These are phyloP conservation scores for Anoura caudifer DNA, from an alignment of 2,113 vertebrate species.

Conservation along the genomic window DNA sequence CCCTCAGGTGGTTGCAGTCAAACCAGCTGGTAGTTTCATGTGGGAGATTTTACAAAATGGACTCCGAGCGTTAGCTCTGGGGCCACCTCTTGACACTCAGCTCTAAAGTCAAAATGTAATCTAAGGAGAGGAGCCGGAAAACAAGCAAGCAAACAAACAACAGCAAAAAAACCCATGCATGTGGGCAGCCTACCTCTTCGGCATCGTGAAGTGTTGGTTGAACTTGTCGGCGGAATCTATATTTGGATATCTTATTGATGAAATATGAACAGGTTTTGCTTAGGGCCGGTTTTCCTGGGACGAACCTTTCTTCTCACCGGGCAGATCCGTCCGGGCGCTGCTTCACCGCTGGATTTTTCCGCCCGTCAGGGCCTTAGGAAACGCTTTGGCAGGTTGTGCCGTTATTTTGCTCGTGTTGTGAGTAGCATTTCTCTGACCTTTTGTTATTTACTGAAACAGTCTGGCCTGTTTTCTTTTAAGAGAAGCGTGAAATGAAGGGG, in stretches of 20 bases:
- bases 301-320: background rate
- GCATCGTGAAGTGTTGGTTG: background rate
- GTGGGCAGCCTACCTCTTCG: background rate
- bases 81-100: background rate
- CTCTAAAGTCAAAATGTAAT: background rate
- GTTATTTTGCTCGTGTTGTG: conserved; percentile 73
- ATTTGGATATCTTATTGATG: background rate
- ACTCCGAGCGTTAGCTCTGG: background rate
- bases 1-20: background rate
- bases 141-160: background rate
- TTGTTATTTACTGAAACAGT: conserved; percentile 79
- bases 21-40: background rate
- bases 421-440: conserved; percentile 73
- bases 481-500: conserved; percentile 77
- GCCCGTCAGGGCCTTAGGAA: conserved; percentile 53
- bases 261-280: background rate
- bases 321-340: background rate
- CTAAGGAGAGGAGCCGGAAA: background rate
- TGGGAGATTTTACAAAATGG: background rate
- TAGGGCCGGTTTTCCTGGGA: background rate
- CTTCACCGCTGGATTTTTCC: background rate
- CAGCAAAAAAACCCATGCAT: background rate
- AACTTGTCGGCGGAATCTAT: background rate
- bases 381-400: conserved; percentile 52
- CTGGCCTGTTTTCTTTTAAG: conserved; percentile 79